Evolutionary conservation across 1,140 invertebrate genomes (phyloP).

Genomic region (Aphidius ervi): DNA sequence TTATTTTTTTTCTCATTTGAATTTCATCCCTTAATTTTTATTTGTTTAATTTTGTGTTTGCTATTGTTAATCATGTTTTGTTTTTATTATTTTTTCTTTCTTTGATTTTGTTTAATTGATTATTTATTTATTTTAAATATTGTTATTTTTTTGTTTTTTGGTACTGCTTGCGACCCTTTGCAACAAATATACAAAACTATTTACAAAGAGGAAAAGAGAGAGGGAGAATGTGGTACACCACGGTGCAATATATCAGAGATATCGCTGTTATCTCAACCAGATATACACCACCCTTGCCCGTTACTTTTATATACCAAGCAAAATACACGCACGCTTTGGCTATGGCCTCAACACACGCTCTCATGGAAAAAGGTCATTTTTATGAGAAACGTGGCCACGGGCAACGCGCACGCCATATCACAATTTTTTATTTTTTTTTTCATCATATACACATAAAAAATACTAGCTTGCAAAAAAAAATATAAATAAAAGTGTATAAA

Average conservation of each 20-base stretch:
- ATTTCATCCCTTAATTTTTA: not conserved
- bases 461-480: not conserved
- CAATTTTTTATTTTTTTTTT: slow-evolving; percentile 24
- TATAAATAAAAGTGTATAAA: no score
- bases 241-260: slow-evolving; percentile 33
- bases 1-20: not conserved
- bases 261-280: slow-evolving; percentile 37
- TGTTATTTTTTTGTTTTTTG: no score
- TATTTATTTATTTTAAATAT: no score
- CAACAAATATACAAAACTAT: slow-evolving; percentile 4
- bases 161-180: not conserved
- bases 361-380: slow-evolving; percentile 34
- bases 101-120: no score
- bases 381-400: slow-evolving; percentile 36
- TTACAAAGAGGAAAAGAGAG: not conserved
- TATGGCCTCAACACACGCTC: not conserved
- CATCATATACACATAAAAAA: not conserved
- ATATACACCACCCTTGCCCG: slow-evolving; percentile 30
- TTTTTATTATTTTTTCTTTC: no score
- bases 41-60: not conserved
- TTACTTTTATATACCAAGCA: slow-evolving; percentile 36
- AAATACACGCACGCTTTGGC: not conserved
- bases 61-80: no score
- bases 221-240: slow-evolving; percentile 8
- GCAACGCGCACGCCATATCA: slow-evolving; percentile 27